phyloP scores from a whole-genome alignment of 2,797 vertebrate species.

The Orestias chungarensis region DNA sequence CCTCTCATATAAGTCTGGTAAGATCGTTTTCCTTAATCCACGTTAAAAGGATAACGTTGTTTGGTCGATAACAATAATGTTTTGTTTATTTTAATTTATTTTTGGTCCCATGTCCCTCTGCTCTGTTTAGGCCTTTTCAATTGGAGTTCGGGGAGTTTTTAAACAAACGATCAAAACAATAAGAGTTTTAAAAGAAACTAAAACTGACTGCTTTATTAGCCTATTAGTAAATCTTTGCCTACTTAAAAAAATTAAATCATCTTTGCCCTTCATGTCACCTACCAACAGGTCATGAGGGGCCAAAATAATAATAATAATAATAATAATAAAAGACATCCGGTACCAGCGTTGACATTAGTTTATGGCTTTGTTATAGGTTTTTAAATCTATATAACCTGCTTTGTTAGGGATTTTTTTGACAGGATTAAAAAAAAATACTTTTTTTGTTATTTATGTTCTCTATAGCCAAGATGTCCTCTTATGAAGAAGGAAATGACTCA shows the following conservation, averaged over 20 bases:
- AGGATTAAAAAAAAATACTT: not conserved
- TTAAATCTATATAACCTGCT: not conserved
- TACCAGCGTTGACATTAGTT: not conserved
- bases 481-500: slow-evolving; percentile 81
- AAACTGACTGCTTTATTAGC: not conserved
- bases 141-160: not conserved
- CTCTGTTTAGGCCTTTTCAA: not conserved
- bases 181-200: too few species aligned
- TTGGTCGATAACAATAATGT: not conserved
- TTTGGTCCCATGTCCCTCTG: too few species aligned
- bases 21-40: not conserved
- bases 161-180: not conserved
- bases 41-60: not conserved
- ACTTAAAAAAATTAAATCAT: not conserved
- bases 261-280: slow-evolving; percentile 56
- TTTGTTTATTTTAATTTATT: not conserved
- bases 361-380: not conserved
- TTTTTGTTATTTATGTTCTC: not conserved
- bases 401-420: not conserved
- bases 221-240: not conserved
- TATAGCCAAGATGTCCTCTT: slow-evolving; percentile 80
- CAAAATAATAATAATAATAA: not conserved
- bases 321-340: not conserved
- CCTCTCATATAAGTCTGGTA: slow-evolving; percentile 16
- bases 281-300: slow-evolving; percentile 10